These are phyloP conservation scores for Pelagia noctiluca DNA, from an alignment of 30 jellyfish, hydroid and myxozoan species.

Conservation along the genomic window DNA sequence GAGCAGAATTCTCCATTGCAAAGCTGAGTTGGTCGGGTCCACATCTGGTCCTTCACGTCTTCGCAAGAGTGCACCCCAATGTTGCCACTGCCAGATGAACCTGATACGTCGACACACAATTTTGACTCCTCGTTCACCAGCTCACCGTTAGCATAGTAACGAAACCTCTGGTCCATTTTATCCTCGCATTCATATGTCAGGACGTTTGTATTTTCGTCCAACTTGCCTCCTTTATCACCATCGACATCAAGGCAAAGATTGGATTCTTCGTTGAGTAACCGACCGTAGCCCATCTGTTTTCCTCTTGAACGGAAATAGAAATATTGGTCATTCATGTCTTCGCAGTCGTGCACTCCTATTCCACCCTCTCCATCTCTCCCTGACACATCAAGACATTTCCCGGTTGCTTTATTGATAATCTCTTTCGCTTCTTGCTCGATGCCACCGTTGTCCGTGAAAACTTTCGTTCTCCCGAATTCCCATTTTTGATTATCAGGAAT, in stretches of 20 bases:
- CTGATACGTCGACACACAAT: constrained; percentile 16
- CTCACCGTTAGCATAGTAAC: constrained; percentile 36
- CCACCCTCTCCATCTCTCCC: constrained; percentile 35
- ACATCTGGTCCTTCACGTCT: too few relatives aligned
- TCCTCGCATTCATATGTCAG: too few relatives aligned
- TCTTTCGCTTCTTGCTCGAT: constrained; percentile 35
- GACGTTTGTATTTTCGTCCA: constrained; percentile 5
- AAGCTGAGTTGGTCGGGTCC: constrained; percentile 1
- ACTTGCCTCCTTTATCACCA: constrained; percentile 29
- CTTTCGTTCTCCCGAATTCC: too few relatives aligned
- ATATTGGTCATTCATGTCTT: constrained; percentile 36
- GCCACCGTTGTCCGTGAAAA: constrained; percentile 43
- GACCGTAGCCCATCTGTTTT: constrained; percentile 7
- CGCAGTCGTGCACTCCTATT: constrained; percentile 11
- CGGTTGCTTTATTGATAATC: constrained; percentile 25
- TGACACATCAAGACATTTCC: constrained; percentile 43
- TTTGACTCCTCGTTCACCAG: constrained; percentile 32
- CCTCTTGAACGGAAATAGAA: too few relatives aligned
- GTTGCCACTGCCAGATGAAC: constrained; percentile 28
- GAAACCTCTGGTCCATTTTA: constrained; percentile 34
- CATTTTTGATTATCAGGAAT: too few relatives aligned
- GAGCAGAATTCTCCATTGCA: constrained; percentile 21
- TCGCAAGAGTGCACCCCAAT: neutral
- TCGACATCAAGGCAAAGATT: constrained; percentile 47
- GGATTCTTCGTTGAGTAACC: neutral